These are phyloP conservation scores for Halocynthia roretzi DNA, from an alignment of 23 tunicate genomes.

Conservation along the genomic window DNA sequence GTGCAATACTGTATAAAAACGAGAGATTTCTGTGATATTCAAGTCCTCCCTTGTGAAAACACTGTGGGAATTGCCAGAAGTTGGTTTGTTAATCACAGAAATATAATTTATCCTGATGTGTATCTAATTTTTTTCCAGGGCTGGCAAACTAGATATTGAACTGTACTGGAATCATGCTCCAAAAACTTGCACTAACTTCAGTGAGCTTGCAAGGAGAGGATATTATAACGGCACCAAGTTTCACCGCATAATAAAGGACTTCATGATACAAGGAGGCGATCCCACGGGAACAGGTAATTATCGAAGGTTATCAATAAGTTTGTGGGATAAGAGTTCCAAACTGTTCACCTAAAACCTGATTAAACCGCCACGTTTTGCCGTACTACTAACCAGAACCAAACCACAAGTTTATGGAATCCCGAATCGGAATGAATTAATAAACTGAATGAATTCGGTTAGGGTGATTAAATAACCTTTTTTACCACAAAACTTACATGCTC, in stretches of 20 bases:
- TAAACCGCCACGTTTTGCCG: background rate
- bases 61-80: too few relatives aligned
- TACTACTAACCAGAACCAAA: too few relatives aligned
- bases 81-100: too few relatives aligned
- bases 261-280: constrained; percentile 99
- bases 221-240: constrained; percentile 87
- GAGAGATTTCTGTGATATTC: background rate
- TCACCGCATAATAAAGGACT: constrained; percentile 85
- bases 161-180: constrained; percentile 98
- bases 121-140: constrained; percentile 5
- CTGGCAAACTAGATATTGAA: constrained; percentile 75
- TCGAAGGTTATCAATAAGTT: background rate
- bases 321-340: background rate
- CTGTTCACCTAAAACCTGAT: background rate
- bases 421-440: background rate
- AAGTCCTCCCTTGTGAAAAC: background rate
- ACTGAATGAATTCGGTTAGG: background rate
- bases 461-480: too few relatives aligned
- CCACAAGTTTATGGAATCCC: background rate
- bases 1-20: background rate
- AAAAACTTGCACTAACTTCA: constrained; percentile 89
- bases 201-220: constrained; percentile 93
- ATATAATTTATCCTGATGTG: background rate
- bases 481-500: too few relatives aligned
- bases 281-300: constrained; percentile 93